These are phyloP conservation scores for Brachyptera risi DNA, from an alignment of 2,888 invertebrate genomes.

Conservation along the genomic window DNA sequence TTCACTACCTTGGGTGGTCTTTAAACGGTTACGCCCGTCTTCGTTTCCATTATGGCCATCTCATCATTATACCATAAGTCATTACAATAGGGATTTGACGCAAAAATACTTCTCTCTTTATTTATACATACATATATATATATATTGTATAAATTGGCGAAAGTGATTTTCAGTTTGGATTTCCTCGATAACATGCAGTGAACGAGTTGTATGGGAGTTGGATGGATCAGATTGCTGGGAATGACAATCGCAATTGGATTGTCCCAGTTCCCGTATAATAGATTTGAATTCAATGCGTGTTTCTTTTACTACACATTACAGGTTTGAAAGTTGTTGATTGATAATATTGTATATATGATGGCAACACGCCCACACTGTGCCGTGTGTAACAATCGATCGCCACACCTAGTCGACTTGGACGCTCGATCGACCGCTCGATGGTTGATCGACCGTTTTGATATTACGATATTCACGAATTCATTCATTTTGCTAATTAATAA, in stretches of 20 bases:
- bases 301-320: neutral
- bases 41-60: no score
- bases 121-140: no score
- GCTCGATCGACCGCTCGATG: no score
- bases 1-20: neutral
- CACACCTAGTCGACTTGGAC: neutral
- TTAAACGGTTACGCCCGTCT: neutral
- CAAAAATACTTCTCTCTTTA: neutral
- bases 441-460: no score
- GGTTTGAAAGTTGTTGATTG: slow-evolving; percentile 17
- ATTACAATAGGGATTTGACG: neutral
- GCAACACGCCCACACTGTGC: neutral
- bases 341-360: neutral
- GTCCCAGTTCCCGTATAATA: slow-evolving; percentile 19
- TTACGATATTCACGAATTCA: no score
- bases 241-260: slow-evolving; percentile 14
- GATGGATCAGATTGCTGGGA: neutral
- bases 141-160: slow-evolving; percentile 2
- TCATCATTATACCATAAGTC: no score
- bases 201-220: slow-evolving; percentile 3
- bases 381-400: no score
- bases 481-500: no score
- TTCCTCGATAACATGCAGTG: neutral
- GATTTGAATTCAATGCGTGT: neutral
- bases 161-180: slow-evolving; percentile 8